Conservation (phyloP, 2,888 invertebrate species). For the Theretra japonica region DNA sequence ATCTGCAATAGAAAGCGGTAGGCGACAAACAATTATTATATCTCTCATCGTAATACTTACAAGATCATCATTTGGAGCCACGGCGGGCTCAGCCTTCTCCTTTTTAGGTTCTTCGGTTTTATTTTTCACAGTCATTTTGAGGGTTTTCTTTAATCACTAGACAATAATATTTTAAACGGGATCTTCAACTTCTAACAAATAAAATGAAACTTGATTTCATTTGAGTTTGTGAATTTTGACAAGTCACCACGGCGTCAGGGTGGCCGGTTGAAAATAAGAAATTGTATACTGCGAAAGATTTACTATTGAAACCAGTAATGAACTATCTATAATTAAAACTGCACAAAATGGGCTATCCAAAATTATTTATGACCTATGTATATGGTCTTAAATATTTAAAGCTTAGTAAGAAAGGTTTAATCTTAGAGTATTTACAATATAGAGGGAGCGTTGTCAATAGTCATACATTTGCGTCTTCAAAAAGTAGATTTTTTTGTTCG, state of each 20-base stretch:
- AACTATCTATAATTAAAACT: no score
- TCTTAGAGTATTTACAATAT: no score
- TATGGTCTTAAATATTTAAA: no score
- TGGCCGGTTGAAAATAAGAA: slow-evolving; percentile 20
- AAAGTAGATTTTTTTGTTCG: no score
- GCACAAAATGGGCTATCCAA: no score
- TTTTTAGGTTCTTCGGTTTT: slow-evolving; percentile 79
- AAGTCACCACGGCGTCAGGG: slow-evolving; percentile 63
- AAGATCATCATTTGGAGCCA: slow-evolving; percentile 78
- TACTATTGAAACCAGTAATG: neutral
- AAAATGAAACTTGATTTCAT: slow-evolving; percentile 43
- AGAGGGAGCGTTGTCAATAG: no score
- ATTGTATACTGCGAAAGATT: neutral
- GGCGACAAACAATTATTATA: neutral
- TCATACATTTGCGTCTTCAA: no score
- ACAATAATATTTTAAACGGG: neutral
- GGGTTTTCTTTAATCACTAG: neutral
- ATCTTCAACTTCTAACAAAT: neutral
- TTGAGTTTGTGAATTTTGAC: slow-evolving; percentile 69
- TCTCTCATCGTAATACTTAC: slow-evolving; percentile 54
- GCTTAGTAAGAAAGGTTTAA: no score
- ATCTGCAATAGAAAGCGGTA: neutral
- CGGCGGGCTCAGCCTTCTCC: slow-evolving; percentile 74
- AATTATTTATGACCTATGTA: no score
- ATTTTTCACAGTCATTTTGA: slow-evolving; percentile 77